Evolutionary conservation across 2,888 invertebrate species (phyloP).

Genomic region (Drosophila cyrtoloma): DNA sequence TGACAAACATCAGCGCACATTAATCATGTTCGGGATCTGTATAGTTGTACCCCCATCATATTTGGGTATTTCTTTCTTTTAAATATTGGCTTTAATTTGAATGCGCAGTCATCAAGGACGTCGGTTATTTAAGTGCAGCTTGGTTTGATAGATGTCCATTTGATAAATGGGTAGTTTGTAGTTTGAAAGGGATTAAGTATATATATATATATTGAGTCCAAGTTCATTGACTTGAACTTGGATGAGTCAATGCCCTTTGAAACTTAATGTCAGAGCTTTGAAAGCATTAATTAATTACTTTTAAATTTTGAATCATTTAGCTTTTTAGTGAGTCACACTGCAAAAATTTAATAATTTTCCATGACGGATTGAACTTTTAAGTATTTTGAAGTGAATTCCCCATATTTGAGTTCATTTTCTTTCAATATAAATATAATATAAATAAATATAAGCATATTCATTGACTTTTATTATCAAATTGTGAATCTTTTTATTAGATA

Average conservation of each 20-base stretch:
- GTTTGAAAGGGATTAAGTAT: constrained; percentile 4
- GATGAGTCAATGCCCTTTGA: neutral
- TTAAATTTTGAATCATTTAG: neutral
- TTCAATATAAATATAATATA: neutral
- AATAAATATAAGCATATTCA: neutral
- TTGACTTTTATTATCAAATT: constrained; percentile 18
- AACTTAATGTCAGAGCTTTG: neutral
- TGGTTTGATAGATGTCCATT: constrained; percentile 11
- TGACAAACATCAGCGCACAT: constrained; percentile 68
- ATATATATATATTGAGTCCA: neutral
- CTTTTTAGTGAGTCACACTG: neutral
- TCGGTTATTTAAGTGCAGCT: constrained; percentile 1
- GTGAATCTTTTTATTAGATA: constrained; percentile 21
- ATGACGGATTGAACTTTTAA: neutral
- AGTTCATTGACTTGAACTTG: constrained; percentile 63
- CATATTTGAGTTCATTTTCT: neutral
- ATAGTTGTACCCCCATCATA: constrained; percentile 3
- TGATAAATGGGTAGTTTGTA: neutral
- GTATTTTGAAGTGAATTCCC: neutral
- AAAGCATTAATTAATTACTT: neutral
- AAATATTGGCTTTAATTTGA: neutral
- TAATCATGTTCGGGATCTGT: constrained; percentile 54
- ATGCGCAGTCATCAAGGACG: constrained; percentile 28
- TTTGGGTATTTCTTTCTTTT: constrained; percentile 17
- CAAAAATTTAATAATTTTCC: neutral